Evolutionary conservation across 2,113 vertebrate genomes (phyloP).

Genomic region (Seriola rivoliana): DNA sequence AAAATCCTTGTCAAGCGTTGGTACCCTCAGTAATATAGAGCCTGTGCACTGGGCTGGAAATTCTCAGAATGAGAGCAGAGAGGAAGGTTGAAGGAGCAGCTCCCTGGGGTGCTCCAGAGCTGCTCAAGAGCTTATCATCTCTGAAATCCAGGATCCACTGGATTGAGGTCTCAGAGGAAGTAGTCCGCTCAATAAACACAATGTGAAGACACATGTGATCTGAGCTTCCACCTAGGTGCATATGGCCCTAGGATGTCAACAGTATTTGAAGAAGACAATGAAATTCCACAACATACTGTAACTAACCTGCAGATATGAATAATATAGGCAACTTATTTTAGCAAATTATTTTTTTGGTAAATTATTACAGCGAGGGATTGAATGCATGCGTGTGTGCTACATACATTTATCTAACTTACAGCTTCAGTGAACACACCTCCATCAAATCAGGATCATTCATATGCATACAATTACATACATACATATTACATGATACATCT

Average conservation of each 20-base stretch:
- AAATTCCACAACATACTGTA: not conserved
- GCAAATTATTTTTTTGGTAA: not conserved
- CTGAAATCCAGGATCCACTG: slow-evolving; percentile 16
- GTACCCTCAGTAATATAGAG: not conserved
- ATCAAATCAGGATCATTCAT: not conserved
- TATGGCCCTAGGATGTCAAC: not conserved
- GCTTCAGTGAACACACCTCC: too few species aligned
- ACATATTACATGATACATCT: not conserved
- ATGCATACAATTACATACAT: not conserved
- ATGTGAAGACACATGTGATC: not conserved
- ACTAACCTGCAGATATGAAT: not conserved
- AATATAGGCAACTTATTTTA: not conserved
- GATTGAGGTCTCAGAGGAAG: slow-evolving; percentile 16
- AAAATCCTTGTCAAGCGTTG: not conserved
- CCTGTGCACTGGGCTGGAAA: not conserved
- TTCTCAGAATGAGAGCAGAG: slow-evolving; percentile 1
- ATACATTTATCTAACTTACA: not conserved
- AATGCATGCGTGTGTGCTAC: not conserved
- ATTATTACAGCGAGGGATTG: not conserved
- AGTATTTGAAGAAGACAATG: not conserved
- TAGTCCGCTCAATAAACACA: not conserved
- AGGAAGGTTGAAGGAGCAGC: slow-evolving; percentile 4
- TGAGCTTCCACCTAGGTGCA: not conserved
- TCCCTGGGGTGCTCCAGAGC: not conserved
- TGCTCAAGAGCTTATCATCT: slow-evolving; percentile 17